Base-by-base conservation (phyloP, 2,888 invertebrate species). In the Mystacides longicornis region DNA sequence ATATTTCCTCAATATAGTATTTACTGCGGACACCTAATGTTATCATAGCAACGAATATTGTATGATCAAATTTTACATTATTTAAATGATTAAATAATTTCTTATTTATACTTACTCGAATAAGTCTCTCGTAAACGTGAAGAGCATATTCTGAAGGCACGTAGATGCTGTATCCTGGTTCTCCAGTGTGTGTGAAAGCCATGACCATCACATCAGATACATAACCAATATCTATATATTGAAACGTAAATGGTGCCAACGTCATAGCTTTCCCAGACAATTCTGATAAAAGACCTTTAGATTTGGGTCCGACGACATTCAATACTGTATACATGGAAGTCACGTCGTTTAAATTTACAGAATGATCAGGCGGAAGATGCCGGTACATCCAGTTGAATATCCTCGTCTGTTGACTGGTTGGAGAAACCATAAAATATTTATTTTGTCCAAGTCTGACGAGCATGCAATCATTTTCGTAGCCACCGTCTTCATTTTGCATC, bases 391-490 rank as follows among this genome's bases (percentile, higher is more conserved):
- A 87, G 62, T 83, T 81, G 63, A 79, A 80, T 43, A 84, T 80
- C 19, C 86, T 73, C 1, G 86, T 86, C 71, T 89, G 87, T 66
- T 88, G 88, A 57, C 83, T 82, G 2, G 87, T 86, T 2, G 87
- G 88, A 1, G 86, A 86, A n/a, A 89, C 84, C 81, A 89, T 85
- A 66, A 87, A 85, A 65, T 79, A 87, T 63, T 83, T 83, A 64
- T 82, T 83, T 58, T 80, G 75, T 2, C 74, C 70, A 64, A 81
- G 75, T 23, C 85, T 72, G 1, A 85, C 81, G n/a, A 86, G 68
- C 72, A 85, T 82, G 65, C 86, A 86, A 66, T 86, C 86, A 66
- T 86, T 86, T 69, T 86, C 86, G 65, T 83, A 86, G 22, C 85
- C 85, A 33, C 86, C 86, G 55, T 75, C 70, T 62, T 82, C 79